Base-by-base conservation (phyloP, 2,113 vertebrate species). In the Hystrix brachyura region DNA sequence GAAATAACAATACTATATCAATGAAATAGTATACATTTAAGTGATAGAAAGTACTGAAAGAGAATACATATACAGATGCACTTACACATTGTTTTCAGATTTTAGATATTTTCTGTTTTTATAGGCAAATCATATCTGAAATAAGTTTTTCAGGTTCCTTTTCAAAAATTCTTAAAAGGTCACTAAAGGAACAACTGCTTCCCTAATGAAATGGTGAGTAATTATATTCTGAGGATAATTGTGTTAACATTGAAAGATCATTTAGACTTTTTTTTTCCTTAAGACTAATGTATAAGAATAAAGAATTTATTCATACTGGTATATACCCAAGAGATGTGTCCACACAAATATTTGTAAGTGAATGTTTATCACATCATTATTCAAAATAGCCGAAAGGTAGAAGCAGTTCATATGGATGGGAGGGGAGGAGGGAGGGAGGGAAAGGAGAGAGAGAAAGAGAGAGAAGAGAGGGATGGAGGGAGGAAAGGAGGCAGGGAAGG, bases 151-250 rank as follows among this genome's bases (percentile, higher is more conserved):
- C 23, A 69, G 48, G 27, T 80, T 6, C 4, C 13, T 71, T 95
- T 81, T 98, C 88, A 98, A 93, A 98, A 34, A 96, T 81, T 21
- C 72, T 96, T 96, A 89, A 95, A 81, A 87, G 90, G 51, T 87
- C 82, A 90, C 51, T 74, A 51, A 97, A 96, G 43, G 34, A 62
- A 34, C 3, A 38, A 83, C n/a, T 97, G 51, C 74, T 95, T 96
- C 17, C 87, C 43, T 97, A 97, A 97, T 91, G 76, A 96, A 97
- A 92, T 78, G 21, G 94, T 90, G 11, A 97, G 84, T 97, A 87
- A 48, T 97, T 97, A 96, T 69, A 95, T 2, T 71, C 38, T 92
- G 85, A 57, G 74, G 65, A 86, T 93, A 97, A 95, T 69, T 94
- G 57, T 76, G 46, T 53, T 82, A 89, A 90, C 92, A 34, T 13